Percentiles rank a stretch among this genome's conserved stretches.
Conservation (phyloP, 2,113 vertebrate species). For the Ammodytes marinus region DNA sequence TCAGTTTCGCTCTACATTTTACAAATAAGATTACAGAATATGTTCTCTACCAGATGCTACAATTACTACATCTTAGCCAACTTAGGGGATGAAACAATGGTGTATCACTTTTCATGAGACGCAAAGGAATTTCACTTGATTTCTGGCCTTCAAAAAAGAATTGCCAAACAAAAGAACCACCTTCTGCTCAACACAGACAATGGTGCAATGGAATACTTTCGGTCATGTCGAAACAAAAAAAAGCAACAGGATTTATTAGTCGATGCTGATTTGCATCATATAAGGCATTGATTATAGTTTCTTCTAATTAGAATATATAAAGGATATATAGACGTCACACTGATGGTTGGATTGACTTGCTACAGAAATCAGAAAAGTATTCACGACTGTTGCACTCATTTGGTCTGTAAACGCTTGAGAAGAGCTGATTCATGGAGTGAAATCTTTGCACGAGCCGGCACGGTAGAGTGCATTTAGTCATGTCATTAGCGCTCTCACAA, state of each 20-base stretch:
- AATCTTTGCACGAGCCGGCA: constrained; percentile 38
- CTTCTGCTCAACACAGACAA: neutral
- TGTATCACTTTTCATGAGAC: constrained; percentile 30
- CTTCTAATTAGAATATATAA: neutral
- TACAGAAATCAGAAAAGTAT: neutral
- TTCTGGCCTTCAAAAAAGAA: constrained; percentile 19
- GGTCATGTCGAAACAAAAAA: constrained; percentile 10
- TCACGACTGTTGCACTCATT: constrained; percentile 15
- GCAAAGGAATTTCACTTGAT: constrained; percentile 33
- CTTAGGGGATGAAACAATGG: neutral
- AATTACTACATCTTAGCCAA: constrained; percentile 5
- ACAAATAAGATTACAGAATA: neutral
- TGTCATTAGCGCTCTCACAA: constrained; percentile 74
- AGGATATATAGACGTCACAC: neutral
- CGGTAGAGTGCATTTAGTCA: constrained; percentile 64
- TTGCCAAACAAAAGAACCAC: constrained; percentile 21
- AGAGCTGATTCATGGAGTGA: neutral
- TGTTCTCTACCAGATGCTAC: neutral
- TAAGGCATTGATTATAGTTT: neutral
- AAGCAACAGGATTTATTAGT: constrained; percentile 2
- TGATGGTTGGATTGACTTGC: neutral
- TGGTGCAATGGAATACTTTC: neutral
- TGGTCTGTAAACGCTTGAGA: constrained; percentile 65
- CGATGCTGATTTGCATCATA: constrained; percentile 1
- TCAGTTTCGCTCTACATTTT: neutral